Percentiles rank a stretch among this genome's conserved stretches.
Conservation (phyloP, 2,797 vertebrate genomes). For the Threskiornis aethiopicus region DNA sequence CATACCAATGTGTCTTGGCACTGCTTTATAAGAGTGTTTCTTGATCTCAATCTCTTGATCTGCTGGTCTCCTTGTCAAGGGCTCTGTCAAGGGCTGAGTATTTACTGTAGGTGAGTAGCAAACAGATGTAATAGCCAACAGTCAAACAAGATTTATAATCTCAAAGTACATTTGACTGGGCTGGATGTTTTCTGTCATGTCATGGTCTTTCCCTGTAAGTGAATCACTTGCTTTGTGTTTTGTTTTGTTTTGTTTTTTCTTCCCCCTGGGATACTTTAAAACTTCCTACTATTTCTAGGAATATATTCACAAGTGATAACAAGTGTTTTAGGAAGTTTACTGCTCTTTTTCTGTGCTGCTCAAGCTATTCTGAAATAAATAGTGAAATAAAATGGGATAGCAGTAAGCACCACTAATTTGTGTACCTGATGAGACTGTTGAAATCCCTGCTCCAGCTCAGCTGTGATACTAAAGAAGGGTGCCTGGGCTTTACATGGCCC, state of each 20-base stretch:
- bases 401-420: neutral
- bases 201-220: neutral
- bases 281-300: neutral
- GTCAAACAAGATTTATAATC: neutral
- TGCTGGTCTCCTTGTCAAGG: neutral
- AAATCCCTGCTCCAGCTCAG: neutral
- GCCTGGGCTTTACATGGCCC: neutral
- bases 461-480: neutral
- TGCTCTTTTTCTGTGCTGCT: neutral
- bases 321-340: neutral
- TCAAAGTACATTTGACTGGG: neutral
- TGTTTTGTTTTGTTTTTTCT: rapidly evolving
- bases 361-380: neutral
- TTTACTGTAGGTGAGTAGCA: neutral
- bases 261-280: neutral
- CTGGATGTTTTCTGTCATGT: neutral
- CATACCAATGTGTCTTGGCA: neutral
- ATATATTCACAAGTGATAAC: neutral
- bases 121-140: neutral
- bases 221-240: neutral
- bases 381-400: neutral
- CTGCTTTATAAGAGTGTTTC: neutral
- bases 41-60: neutral
- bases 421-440: neutral
- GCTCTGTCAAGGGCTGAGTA: neutral